phyloP scores from a whole-genome alignment of 1,140 invertebrate species.

The Diuraphis noxia region DNA sequence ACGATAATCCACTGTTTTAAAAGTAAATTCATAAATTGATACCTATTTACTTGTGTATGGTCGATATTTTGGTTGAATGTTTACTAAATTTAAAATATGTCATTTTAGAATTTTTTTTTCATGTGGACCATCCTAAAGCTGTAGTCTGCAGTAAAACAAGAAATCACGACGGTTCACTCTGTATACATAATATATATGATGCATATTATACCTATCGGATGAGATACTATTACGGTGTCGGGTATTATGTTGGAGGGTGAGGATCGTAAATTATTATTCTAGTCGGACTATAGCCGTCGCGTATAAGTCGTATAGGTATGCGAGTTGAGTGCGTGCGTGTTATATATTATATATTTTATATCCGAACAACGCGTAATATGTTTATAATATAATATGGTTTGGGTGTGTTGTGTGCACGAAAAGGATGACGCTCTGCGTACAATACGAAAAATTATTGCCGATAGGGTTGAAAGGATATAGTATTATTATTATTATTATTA shows the following conservation, averaged over 20 bases:
- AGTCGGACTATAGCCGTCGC: background rate
- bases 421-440: background rate
- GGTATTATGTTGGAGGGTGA: too few species aligned
- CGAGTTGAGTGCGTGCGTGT: background rate
- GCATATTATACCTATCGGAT: too few species aligned
- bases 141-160: background rate
- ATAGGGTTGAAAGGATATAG: background rate
- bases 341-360: slow-evolving; percentile 7
- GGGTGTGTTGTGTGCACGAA: background rate
- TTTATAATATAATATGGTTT: slow-evolving; percentile 6
- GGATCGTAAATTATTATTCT: slow-evolving; percentile 1
- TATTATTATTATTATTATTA: background rate
- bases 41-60: background rate
- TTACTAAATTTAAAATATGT: background rate
- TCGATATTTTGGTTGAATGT: too few species aligned
- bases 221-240: background rate
- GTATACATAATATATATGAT: background rate
- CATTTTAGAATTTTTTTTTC: background rate
- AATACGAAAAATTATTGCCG: slow-evolving; percentile 1
- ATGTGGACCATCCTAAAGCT: background rate
- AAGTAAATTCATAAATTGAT: background rate
- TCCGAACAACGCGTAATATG: background rate
- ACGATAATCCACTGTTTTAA: background rate
- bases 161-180: background rate
- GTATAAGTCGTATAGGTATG: background rate